phyloP scores from a whole-genome alignment of 2,113 vertebrate species.

The Glareola pratincola region DNA sequence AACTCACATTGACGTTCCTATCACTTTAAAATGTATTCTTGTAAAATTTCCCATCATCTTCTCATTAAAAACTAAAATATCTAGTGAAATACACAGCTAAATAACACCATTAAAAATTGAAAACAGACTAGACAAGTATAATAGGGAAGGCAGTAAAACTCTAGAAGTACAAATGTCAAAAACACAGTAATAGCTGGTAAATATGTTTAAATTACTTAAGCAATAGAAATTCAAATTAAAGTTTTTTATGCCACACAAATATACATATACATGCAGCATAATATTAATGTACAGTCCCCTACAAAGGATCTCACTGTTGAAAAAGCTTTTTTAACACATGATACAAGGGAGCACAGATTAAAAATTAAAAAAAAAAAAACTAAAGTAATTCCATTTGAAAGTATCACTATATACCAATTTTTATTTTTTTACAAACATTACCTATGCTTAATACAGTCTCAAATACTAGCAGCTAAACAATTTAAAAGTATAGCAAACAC shows the following conservation, averaged over 20 bases:
- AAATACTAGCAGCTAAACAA: background rate
- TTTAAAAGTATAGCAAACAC: background rate
- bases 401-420: background rate
- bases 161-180: background rate
- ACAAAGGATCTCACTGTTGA: conserved; percentile 7
- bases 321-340: background rate
- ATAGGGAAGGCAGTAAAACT: background rate
- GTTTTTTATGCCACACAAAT: background rate
- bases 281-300: background rate
- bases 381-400: background rate
- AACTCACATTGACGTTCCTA: background rate
- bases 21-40: background rate
- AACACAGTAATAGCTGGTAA: background rate
- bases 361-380: background rate
- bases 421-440: background rate
- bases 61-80: background rate
- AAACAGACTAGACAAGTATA: background rate
- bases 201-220: background rate
- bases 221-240: background rate
- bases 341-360: background rate
- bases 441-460: background rate
- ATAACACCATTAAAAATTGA: background rate
- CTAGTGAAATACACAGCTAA: background rate
- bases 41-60: background rate
- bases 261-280: background rate